Base-by-base conservation (phyloP, 2,113 vertebrate species). In the Nannobrachium achirus region DNA sequence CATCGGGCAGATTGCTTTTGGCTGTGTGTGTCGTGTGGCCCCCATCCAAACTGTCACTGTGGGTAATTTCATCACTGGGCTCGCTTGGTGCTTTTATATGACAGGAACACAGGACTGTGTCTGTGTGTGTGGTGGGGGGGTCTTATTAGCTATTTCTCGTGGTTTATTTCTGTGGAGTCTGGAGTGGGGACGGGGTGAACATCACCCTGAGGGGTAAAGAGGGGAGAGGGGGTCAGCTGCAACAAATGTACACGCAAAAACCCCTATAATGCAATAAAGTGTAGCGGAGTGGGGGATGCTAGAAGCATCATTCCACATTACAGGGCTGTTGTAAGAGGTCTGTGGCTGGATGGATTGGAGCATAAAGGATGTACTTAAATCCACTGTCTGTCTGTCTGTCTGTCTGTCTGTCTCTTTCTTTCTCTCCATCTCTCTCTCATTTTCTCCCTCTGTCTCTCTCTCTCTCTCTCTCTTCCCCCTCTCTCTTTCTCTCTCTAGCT, bases 61-160 rank as follows among this genome's bases (percentile, higher is more conserved):
- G 52, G 73, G 60, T 86, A 77, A 81, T 85, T 88, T 84, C 69
- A 85, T 76, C 61, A 63, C 25, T 63, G 39, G 66, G 69, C 71
- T 70, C 16, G 3, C 60, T 72, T 40, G 57, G 38, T 68, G 73
- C 73, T 60, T 78, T 65, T 75, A 68, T 69, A 69, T 66, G 51
- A 73, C 66, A 56, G 15, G 67, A 62, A 7, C 38, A 19, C 19
- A 19, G 71, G 19, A 45, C 20, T 55, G 14, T 69, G 11, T 66
- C 10, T 49, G 4, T 49, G 51, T 55, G 8, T 6, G 13, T 38
- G 62, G n/a, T 55, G 58, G 7, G 19, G 18, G 33, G 10, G 19
- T n/a, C n/a, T n/a, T 61, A 82, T 63, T 69, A 63, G 25, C 19
- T 48, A 8, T 1, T 7, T 45, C 8, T 58, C 40, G 15, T n/a